Base-by-base conservation (phyloP, 1,140 invertebrate species). In the Chymomyza costata region DNA sequence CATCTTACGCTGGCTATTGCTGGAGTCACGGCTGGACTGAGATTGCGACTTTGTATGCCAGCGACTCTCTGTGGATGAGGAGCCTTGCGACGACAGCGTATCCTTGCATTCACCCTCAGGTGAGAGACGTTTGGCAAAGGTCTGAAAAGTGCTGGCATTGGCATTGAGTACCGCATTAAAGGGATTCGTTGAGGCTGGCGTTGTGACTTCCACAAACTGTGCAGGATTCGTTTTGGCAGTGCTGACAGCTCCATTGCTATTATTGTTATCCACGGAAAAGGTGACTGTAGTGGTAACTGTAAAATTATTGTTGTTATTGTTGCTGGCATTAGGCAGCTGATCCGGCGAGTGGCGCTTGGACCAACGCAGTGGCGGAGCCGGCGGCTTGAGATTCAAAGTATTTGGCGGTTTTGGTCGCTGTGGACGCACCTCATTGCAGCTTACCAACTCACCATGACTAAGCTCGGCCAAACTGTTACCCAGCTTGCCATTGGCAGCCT, bases 231-330 rank as follows among this genome's bases (percentile, higher is more conserved):
- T 3, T 80, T 43, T 56, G 13, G 16, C 13, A 5, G 14, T n/a
- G 6, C 7, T 18, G 8, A 14, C 14, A n/a, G 19, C 7, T 0
- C 18, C 37, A 67, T 66, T 86, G 51, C 88, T 88, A 85, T 3
- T 8, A 25, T 92, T 92, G 14, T 66, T 82, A 41, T 85, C 84
- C 52, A 94, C 90, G 62, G 91, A 93, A 69, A 94, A 94, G 3
- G 92, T 94, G 3, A 94, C 91, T 0, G 93, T 94, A 2, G 93
- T 93, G 5, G 93, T 94, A 2, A 94, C 92, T 1, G 90, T 94
- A 74, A 94, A 93, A 74, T 93, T 93, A 53, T 11, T 11, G n/a
- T 34, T 34, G 86, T 90, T 45, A n/a, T n/a, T 86, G 74, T 41
- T 38, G 66, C 65, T 86, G 80, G 40, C 57, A 38, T 2, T 14